These are phyloP conservation scores for Lasius fuliginosus DNA, from an alignment of 2,888 invertebrate genomes.

Conservation along the genomic window DNA sequence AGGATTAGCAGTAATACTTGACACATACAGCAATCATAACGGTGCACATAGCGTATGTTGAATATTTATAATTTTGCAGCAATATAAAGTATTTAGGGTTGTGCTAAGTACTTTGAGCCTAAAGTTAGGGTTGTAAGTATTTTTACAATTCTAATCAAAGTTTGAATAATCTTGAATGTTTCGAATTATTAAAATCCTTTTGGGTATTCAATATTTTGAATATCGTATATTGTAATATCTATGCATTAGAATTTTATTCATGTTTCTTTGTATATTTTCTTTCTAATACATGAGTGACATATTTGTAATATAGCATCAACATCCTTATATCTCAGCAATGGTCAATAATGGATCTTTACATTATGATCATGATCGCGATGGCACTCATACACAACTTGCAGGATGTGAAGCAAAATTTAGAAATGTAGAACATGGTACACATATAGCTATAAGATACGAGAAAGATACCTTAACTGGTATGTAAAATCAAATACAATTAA, in stretches of 20 bases:
- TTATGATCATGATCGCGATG: conserved; percentile 99
- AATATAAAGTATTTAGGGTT: not conserved
- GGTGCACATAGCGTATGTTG: conserved; percentile 97
- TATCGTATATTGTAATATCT: not conserved
- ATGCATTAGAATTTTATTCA: not conserved
- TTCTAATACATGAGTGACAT: conserved; percentile 19
- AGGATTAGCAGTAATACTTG: conserved; percentile 96
- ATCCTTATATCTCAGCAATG: conserved; percentile 99
- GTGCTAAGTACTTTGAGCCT: not conserved
- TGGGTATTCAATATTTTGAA: not conserved
- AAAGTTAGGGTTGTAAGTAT: not conserved
- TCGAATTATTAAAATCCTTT: not conserved
- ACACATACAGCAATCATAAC: conserved; percentile 99
- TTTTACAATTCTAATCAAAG: not conserved
- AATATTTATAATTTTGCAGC: not conserved
- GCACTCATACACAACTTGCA: conserved; percentile 98
- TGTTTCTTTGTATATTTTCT: conserved; percentile 3
- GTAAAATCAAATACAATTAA: conserved; percentile 52
- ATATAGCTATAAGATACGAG: conserved; percentile 96
- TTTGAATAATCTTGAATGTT: not conserved
- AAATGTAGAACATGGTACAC: conserved; percentile 96
- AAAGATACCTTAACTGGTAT: conserved; percentile 95
- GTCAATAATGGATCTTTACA: conserved; percentile 97
- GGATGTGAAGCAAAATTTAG: conserved; percentile 99
- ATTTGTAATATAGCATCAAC: conserved; percentile 93